Conservation (phyloP, 2,113 vertebrate species). For the Patagioenas fasciata region DNA sequence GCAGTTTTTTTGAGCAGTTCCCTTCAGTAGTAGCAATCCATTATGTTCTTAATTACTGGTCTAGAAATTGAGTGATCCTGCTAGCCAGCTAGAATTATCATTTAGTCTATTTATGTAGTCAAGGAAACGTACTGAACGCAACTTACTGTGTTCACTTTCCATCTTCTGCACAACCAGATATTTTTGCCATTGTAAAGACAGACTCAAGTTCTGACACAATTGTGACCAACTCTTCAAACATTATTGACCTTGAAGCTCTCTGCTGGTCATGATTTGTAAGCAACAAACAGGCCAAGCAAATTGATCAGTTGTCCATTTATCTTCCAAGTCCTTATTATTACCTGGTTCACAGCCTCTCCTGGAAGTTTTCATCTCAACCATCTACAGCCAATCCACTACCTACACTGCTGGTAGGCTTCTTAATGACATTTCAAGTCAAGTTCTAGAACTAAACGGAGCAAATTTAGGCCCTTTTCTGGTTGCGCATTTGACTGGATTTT, state of each 20-base stretch:
- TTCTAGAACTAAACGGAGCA: no score
- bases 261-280: not conserved
- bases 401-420: no score
- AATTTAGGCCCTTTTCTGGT: no score
- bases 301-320: not conserved
- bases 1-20: not conserved
- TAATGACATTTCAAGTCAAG: no score
- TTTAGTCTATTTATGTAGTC: not conserved
- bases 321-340: not conserved
- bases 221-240: not conserved
- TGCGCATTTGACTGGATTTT: no score
- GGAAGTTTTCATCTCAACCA: not conserved
- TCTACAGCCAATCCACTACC: no score
- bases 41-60: not conserved
- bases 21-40: not conserved
- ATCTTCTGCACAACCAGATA: not conserved
- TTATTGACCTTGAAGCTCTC: not conserved
- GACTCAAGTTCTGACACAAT: not conserved
- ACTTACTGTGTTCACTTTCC: not conserved
- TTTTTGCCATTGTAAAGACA: not conserved
- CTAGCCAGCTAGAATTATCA: not conserved
- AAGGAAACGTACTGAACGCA: not conserved
- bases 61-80: not conserved
- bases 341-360: not conserved
- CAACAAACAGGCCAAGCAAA: not conserved